These are phyloP conservation scores for Calliscelio sp. DNA, from an alignment of 2,888 invertebrate species.

Conservation along the genomic window DNA sequence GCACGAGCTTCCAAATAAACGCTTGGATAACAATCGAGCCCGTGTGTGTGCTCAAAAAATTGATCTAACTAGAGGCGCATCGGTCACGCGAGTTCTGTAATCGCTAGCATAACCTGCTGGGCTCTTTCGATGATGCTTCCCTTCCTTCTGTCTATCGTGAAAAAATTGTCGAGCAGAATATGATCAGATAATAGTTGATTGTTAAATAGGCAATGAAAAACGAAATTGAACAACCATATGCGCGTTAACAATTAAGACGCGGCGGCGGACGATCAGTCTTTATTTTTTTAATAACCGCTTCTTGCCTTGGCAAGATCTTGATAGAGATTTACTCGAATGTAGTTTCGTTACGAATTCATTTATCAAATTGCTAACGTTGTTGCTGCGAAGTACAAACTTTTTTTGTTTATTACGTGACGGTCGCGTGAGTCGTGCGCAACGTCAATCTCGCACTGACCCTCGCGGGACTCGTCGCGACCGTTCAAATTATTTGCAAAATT, in stretches of 20 bases:
- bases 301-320: conserved; percentile 66
- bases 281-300: conserved; percentile 65
- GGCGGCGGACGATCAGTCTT: conserved; percentile 71
- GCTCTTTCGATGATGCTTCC: conserved; percentile 37
- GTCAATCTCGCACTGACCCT: not conserved
- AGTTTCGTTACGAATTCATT: conserved; percentile 52
- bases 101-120: conserved; percentile 29
- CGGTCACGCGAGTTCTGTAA: conserved; percentile 58
- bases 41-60: conserved; percentile 55
- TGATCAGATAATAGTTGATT: no score
- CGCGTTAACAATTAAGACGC: conserved; percentile 62
- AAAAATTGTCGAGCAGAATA: not conserved
- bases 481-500: conserved; percentile 63
- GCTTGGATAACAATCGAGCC: conserved; percentile 66
- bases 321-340: conserved; percentile 67
- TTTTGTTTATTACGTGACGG: conserved; percentile 21
- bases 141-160: not conserved
- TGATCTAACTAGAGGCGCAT: conserved; percentile 64
- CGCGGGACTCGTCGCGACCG: not conserved
- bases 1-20: conserved; percentile 54
- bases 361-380: conserved; percentile 58
- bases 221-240: conserved; percentile 68
- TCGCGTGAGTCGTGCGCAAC: not conserved
- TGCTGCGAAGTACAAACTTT: conserved; percentile 59
- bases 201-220: conserved; percentile 54